Evolutionary conservation across 2,113 vertebrate species (phyloP).

Genomic region (Chelonoidis abingdonii): DNA sequence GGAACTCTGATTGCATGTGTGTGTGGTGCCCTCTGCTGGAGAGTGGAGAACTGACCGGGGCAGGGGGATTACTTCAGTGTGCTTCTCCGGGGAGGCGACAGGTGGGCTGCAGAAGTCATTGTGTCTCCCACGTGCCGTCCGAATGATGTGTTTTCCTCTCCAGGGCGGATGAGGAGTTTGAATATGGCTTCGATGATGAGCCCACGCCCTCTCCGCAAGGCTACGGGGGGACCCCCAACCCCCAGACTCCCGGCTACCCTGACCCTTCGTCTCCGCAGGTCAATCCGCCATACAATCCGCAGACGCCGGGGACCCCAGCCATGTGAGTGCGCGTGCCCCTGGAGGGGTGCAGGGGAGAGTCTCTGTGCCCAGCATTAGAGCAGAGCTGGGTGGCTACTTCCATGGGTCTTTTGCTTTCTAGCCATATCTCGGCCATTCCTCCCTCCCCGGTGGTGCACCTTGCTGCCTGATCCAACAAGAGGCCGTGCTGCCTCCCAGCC

Average conservation of each 20-base stretch:
- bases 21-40: neutral
- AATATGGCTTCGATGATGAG: constrained; percentile 92
- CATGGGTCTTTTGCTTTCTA: neutral
- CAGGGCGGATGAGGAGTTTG: constrained; percentile 93
- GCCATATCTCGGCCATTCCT: too few species aligned
- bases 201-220: constrained; percentile 94
- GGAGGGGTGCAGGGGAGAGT: neutral
- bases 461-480: neutral
- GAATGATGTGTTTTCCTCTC: neutral
- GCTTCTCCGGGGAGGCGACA: neutral
- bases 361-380: neutral
- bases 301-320: constrained; percentile 93
- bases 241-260: constrained; percentile 94
- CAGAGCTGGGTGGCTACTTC: neutral
- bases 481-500: too few species aligned
- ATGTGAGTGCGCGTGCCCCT: constrained; percentile 83
- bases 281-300: constrained; percentile 95
- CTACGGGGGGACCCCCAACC: constrained; percentile 93
- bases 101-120: neutral
- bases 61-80: neutral
- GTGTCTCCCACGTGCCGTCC: neutral
- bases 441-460: too few species aligned
- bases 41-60: neutral
- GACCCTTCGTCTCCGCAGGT: constrained; percentile 94
- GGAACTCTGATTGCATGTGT: neutral